These are phyloP conservation scores for Plagodis dolabraria DNA, from an alignment of 2,888 invertebrate species.

Conservation along the genomic window DNA sequence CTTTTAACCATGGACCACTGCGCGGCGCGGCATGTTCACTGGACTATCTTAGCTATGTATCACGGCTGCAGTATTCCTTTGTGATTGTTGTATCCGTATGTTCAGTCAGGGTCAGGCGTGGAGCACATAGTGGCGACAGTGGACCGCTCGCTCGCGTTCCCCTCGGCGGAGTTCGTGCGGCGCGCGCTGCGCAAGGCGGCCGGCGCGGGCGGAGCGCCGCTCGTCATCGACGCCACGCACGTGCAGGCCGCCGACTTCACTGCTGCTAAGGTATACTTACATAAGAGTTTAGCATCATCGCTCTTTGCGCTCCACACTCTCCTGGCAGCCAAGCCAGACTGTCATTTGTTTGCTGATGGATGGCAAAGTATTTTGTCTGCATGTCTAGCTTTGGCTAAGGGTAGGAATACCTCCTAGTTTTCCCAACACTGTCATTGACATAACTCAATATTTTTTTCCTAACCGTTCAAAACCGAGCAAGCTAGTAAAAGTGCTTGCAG, in stretches of 20 bases:
- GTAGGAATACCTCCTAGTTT: background rate
- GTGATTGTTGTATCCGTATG: background rate
- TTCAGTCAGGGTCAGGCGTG: conserved; percentile 71
- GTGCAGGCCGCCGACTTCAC: conserved; percentile 93
- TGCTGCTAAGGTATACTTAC: conserved; percentile 87
- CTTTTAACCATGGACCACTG: too few species aligned
- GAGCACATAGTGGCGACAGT: conserved; percentile 86
- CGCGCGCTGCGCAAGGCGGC: conserved; percentile 90
- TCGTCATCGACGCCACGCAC: conserved; percentile 92
- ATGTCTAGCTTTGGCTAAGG: too few species aligned
- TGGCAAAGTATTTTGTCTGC: too few species aligned
- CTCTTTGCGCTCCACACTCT: too few species aligned
- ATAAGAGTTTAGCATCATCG: too few species aligned
- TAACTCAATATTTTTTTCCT: too few species aligned
- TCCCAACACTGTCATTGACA: background rate
- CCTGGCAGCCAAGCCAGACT: too few species aligned
- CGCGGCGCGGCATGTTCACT: too few species aligned
- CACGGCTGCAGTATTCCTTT: too few species aligned
- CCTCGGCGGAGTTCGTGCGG: conserved; percentile 91
- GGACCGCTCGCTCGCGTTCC: conserved; percentile 90
- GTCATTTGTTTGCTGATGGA: too few species aligned
- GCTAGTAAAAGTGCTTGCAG: too few species aligned
- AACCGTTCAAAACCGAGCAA: background rate
- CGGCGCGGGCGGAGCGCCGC: conserved; percentile 64
- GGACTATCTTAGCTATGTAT: too few species aligned